Percentiles rank a stretch among this genome's conserved stretches.
phyloP scores from a whole-genome alignment of 2,888 invertebrate genomes.

The Euphydryas editha region DNA sequence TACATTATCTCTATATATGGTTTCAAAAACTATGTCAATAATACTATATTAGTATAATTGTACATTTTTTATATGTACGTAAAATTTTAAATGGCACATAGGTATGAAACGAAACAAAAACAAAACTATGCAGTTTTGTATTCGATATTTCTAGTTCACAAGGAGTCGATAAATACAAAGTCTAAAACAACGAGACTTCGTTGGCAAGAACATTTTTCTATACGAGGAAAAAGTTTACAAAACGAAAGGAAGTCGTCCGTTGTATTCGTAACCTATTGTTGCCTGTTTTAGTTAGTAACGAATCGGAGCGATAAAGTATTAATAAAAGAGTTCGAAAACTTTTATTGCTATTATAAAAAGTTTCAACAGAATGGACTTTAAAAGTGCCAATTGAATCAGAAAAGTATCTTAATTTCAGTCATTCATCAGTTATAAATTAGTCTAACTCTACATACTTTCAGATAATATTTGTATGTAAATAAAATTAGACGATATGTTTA shows the following conservation, averaged over 20 bases:
- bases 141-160: neutral
- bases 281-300: neutral
- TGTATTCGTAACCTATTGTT: neutral
- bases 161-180: slow-evolving; percentile 11
- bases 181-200: neutral
- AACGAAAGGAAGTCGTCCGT: neutral
- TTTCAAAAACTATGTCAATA: too few species aligned
- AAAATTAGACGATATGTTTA: too few species aligned
- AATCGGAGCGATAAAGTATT: neutral
- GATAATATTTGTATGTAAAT: too few species aligned
- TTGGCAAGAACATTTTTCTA: neutral
- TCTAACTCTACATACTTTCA: too few species aligned
- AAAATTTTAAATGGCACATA: neutral
- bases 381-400: neutral
- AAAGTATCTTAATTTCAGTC: too few species aligned
- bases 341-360: neutral
- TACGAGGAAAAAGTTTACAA: neutral
- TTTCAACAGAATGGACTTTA: neutral
- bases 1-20: neutral
- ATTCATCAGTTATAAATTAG: too few species aligned
- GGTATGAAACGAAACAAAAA: too few species aligned
- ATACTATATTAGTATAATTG: neutral
- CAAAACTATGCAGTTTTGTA: neutral
- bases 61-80: neutral
- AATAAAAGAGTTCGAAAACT: neutral